Conservation (phyloP, 2,888 invertebrate genomes). For the Lasioglossum vierecki region DNA sequence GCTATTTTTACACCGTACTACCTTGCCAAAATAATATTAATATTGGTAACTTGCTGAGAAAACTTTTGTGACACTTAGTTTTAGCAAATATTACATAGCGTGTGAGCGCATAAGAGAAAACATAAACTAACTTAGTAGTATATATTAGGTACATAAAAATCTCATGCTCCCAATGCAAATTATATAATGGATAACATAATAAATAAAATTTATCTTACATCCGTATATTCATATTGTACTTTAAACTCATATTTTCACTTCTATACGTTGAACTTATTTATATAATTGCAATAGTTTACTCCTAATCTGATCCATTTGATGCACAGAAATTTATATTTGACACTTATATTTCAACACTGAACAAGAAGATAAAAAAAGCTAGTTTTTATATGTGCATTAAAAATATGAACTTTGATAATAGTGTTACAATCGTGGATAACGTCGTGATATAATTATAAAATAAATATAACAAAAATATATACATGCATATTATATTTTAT, state of each 20-base stretch:
- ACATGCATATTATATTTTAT: slow-evolving; percentile 1
- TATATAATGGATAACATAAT: not conserved
- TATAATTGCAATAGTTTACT: not conserved
- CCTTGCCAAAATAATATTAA: not conserved
- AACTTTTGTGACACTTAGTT: not conserved
- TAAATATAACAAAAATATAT: slow-evolving; percentile 11
- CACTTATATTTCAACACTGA: not conserved
- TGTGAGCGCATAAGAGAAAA: not conserved
- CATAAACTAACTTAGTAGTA: not conserved
- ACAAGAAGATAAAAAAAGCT: not conserved
- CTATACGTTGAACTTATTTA: not conserved
- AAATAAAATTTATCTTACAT: not conserved
- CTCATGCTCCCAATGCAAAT: not conserved
- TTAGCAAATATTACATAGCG: not conserved
- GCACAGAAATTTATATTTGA: not conserved
- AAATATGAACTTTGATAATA: not conserved
- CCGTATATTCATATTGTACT: not conserved
- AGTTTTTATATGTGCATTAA: not conserved
- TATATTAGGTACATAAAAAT: not conserved
- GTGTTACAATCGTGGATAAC: not conserved
- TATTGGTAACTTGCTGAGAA: not conserved
- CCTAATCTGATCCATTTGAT: not conserved
- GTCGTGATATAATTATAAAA: not conserved
- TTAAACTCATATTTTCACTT: not conserved
- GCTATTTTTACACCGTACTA: not conserved